phyloP scores from a whole-genome alignment of 1,140 invertebrate genomes.

The Pseudomyrmex gracilis region DNA sequence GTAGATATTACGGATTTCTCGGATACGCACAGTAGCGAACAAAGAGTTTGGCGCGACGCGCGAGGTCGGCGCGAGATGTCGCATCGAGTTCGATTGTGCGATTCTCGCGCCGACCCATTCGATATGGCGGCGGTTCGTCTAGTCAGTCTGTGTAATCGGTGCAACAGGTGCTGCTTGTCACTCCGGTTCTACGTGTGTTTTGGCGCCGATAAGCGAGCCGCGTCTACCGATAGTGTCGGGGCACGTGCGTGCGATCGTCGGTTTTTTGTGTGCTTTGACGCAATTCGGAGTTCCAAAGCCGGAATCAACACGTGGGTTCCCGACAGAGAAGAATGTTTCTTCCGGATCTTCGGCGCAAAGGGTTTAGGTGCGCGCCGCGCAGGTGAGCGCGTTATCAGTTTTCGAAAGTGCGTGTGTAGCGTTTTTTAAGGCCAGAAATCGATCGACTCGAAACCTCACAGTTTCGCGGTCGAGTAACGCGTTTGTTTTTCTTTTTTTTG shows the following conservation, averaged over 20 bases:
- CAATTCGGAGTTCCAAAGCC: background rate
- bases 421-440: background rate
- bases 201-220: background rate
- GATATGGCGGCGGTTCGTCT: background rate
- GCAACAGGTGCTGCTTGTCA: conserved; percentile 13
- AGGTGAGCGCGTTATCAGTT: conserved; percentile 17
- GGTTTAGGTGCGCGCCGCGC: background rate
- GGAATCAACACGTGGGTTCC: conserved; percentile 9
- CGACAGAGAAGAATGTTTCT: background rate
- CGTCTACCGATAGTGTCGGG: background rate
- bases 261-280: background rate
- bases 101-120: too few relatives aligned
- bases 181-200: background rate
- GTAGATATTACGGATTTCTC: too few relatives aligned
- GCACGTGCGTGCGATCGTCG: too few relatives aligned
- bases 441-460: too few relatives aligned
- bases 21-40: too few relatives aligned
- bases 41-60: too few relatives aligned
- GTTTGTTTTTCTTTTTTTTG: too few relatives aligned
- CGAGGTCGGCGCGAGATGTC: too few relatives aligned
- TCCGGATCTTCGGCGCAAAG: conserved; percentile 8
- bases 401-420: background rate
- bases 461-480: too few relatives aligned
- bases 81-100: too few relatives aligned
- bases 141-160: background rate